Evolutionary conservation across 1,140 invertebrate genomes (phyloP), one percentile per base, ranked within the genome.

Genomic region (Panagrolaimus sp.): DNA sequence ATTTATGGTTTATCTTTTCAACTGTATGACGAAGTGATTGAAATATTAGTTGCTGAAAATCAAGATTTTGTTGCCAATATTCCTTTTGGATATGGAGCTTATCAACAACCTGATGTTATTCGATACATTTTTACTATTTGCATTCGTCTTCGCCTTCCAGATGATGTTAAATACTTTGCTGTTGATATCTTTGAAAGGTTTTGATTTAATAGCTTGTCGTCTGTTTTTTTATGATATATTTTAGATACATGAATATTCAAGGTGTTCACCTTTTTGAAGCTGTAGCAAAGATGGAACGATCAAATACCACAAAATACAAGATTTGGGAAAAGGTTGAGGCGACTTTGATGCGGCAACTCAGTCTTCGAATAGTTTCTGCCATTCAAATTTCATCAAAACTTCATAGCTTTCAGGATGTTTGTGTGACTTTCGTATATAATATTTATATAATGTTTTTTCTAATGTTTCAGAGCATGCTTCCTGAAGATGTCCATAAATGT

Each of bases 331-430:
- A 17, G 63, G 26, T 32, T n/a, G 63, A 64, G 15, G 15, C 63
- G 7, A 1, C n/a, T n/a, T 10, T 64, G 2, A 21, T 26, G 3
- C 32, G 63, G 0, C 63, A 64, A 15, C 63, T 64, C 63, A 38
- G n/a, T 1, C 14, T 64, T n/a, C 63, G 63, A 7, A 45, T 64
- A 17, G 21, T 64, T n/a, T 64, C 63, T n/a, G 63, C 63, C 32
- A 38, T 64, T 10, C 63, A 64, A 26, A 38, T 64, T 46, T n/a
- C 63, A 8, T 64, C 63, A n/a, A 64, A 64, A 15, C 17, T 64
- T n/a, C 63, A 64, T 26, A 64, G 63, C 10, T 64, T 43, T 32
- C 63, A 64, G 7, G 63, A 64, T 38, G 63, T 64, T n/a, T n/a
- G n/a, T n/a, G n/a, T n/a, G n/a, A n/a, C n/a, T n/a, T n/a, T n/a